A percentile compares a stretch with the other conserved stretches of the same genome.
These are phyloP conservation scores for Ctena decussata DNA, from an alignment of 2,888 invertebrate species.

Conservation along the genomic window DNA sequence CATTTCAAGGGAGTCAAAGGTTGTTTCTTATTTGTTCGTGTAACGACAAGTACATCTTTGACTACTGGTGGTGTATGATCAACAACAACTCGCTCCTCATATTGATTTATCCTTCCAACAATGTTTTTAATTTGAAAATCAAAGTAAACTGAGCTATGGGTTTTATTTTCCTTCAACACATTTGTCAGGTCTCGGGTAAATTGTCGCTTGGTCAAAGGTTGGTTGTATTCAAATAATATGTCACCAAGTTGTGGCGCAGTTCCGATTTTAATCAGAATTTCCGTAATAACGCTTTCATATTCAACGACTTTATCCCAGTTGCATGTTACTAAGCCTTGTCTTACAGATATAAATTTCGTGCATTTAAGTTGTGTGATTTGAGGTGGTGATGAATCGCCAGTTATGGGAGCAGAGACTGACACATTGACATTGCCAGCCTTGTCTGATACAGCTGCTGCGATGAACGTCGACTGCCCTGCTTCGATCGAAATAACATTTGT, in stretches of 20 bases:
- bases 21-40: conserved; percentile 17
- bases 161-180: conserved; percentile 13
- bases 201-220: conserved; percentile 3
- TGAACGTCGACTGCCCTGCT: conserved; percentile 48
- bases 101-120: conserved; percentile 21
- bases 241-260: conserved; percentile 19
- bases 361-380: conserved; percentile 44
- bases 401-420: conserved; percentile 39
- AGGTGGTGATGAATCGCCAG: conserved; percentile 52
- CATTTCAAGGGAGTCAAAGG: conserved; percentile 34
- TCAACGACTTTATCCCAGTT: conserved; percentile 52
- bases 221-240: conserved; percentile 5
- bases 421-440: conserved; percentile 45
- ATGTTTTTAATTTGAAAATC: conserved; percentile 43
- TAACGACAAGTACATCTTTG: conserved; percentile 42
- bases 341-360: conserved; percentile 42
- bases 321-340: conserved; percentile 45
- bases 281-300: conserved; percentile 54
- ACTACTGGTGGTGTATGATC: conserved; percentile 54
- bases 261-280: conserved; percentile 37
- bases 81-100: conserved; percentile 24
- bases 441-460: conserved; percentile 50
- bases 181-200: conserved; percentile 47
- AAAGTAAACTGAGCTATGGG: conserved; percentile 36
- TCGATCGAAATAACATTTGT: conserved; percentile 28